Conservation (phyloP, 2,888 invertebrate species). For the Apodemia duryi region DNA sequence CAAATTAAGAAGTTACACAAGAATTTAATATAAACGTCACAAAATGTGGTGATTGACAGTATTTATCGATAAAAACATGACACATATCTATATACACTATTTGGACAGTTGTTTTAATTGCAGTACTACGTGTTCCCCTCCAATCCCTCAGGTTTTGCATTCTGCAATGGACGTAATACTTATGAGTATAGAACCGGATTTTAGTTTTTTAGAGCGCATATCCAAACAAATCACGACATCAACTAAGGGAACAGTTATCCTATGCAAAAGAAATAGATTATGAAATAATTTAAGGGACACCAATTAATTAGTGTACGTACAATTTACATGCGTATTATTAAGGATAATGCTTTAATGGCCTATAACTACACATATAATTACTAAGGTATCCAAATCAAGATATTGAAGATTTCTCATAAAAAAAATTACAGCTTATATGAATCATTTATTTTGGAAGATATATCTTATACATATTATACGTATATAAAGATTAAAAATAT, state of each 20-base stretch:
- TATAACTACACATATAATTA: constrained; percentile 5
- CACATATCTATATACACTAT: constrained; percentile 42
- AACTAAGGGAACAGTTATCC: constrained; percentile 51
- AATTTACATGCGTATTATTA: constrained; percentile 20
- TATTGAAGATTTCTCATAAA: background rate
- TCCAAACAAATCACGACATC: constrained; percentile 66
- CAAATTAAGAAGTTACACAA: constrained; percentile 10
- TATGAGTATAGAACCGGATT: constrained; percentile 46
- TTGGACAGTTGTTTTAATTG: constrained; percentile 56
- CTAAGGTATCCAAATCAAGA: background rate
- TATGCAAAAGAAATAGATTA: constrained; percentile 21
- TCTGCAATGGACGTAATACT: constrained; percentile 75
- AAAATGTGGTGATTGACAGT: constrained; percentile 11
- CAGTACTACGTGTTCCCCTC: constrained; percentile 67
- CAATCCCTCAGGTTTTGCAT: constrained; percentile 66
- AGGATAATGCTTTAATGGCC: background rate
- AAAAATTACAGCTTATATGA: constrained; percentile 36
- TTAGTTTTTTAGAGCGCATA: constrained; percentile 22
- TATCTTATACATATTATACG: constrained; percentile 44
- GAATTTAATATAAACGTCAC: constrained; percentile 16
- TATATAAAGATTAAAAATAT: constrained; percentile 46
- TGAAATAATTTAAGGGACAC: constrained; percentile 5
- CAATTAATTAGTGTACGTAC: constrained; percentile 18
- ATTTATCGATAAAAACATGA: constrained; percentile 30
- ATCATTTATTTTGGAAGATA: constrained; percentile 79